Evolutionary conservation across 2,113 vertebrate genomes (phyloP).

Genomic region (Calidris pugnax): DNA sequence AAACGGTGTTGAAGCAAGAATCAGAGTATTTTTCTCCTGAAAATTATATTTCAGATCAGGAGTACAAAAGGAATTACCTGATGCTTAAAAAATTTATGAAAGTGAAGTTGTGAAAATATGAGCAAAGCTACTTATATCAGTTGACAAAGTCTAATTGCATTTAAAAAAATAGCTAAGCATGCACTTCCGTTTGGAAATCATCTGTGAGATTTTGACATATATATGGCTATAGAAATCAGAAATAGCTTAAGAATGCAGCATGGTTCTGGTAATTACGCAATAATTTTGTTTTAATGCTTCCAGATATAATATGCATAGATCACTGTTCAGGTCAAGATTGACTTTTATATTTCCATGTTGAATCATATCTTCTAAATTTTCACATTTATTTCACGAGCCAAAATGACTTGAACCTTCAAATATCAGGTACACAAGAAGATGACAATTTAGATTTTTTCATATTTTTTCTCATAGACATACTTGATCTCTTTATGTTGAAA

Average conservation of each 20-base stretch:
- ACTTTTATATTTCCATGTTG: not conserved
- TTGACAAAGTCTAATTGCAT: not conserved
- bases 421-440: not conserved
- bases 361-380: not conserved
- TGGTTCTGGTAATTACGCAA: not conserved
- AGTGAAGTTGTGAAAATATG: not conserved
- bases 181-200: not conserved
- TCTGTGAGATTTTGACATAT: not conserved
- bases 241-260: not conserved
- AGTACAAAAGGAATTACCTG: not conserved
- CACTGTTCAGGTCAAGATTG: not conserved
- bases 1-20: not conserved
- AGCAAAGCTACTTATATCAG: not conserved
- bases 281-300: not conserved
- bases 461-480: not conserved
- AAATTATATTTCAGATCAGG: not conserved
- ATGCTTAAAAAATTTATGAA: not conserved
- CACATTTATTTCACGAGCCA: not conserved
- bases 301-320: not conserved
- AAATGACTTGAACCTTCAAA: not conserved
- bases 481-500: not conserved
- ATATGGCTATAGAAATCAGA: not conserved
- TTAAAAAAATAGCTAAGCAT: not conserved
- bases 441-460: not conserved
- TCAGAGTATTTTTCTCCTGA: not conserved